Conservation (phyloP, 1,140 invertebrate species). For the Lepeophtheirus salmonis region DNA sequence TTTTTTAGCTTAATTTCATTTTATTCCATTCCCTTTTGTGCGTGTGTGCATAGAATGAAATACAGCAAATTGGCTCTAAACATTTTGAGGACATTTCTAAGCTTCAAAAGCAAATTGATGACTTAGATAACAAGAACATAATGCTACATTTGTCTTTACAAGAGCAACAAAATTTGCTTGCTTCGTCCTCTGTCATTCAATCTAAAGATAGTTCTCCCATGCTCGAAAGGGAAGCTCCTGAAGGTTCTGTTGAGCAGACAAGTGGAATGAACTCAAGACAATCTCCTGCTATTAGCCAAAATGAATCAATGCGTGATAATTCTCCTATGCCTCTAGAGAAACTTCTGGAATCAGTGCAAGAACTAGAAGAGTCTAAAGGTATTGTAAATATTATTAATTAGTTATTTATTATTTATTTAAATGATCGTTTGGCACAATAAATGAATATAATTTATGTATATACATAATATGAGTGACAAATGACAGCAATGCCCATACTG, state of each 20-base stretch:
- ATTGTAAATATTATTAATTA: too few species aligned
- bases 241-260: neutral
- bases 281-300: neutral
- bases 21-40: too few species aligned
- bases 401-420: too few species aligned
- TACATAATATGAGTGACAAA: too few species aligned
- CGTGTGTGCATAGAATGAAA: too few species aligned
- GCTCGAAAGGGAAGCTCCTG: neutral
- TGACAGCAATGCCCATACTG: too few species aligned
- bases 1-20: neutral
- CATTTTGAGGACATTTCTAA: constrained; percentile 1
- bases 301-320: neutral
- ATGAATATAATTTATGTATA: too few species aligned
- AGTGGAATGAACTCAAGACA: neutral
- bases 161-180: neutral
- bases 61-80: neutral
- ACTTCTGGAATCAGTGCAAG: neutral
- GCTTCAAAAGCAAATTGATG: constrained; percentile 14
- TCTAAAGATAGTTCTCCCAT: neutral
- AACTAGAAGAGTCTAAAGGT: neutral
- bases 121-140: constrained; percentile 4
- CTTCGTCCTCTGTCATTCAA: neutral
- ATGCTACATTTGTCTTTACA: neutral
- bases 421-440: too few species aligned
- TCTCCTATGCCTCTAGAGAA: neutral